Evolutionary conservation across 2,113 vertebrate species (phyloP).

Genomic region (Corvus hawaiiensis): DNA sequence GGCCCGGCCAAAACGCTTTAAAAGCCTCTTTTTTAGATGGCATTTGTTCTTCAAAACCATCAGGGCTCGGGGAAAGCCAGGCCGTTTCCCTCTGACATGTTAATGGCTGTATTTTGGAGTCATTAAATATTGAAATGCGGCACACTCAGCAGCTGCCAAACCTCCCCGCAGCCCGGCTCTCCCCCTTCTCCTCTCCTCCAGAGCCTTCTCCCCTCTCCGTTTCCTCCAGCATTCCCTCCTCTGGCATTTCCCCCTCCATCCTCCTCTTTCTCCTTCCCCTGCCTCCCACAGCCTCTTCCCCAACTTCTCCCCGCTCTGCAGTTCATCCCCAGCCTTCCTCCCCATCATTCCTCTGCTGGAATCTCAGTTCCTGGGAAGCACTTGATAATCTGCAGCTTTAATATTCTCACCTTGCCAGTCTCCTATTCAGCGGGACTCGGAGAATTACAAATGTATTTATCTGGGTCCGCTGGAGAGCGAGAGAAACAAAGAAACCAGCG

Average conservation of each 20-base stretch:
- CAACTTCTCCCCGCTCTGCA: background rate
- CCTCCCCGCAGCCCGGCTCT: background rate
- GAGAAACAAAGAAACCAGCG: slow-evolving; percentile 59
- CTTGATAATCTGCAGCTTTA: slow-evolving; percentile 18
- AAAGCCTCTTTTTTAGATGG: slow-evolving; percentile 9
- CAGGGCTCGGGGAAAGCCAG: slow-evolving; percentile 31
- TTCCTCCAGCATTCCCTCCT: background rate
- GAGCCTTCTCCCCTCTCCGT: background rate
- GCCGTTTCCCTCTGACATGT: slow-evolving; percentile 57
- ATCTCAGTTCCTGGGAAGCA: background rate
- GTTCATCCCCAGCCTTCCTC: background rate
- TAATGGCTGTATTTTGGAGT: slow-evolving; percentile 65
- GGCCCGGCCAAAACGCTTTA: background rate
- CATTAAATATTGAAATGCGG: slow-evolving; percentile 67
- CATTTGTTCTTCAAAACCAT: slow-evolving; percentile 49
- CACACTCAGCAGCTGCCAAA: slow-evolving; percentile 55
- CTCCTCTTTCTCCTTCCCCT: background rate
- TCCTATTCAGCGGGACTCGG: background rate
- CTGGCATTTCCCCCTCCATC: background rate
- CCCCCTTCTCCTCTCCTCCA: background rate
- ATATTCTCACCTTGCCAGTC: slow-evolving; percentile 34
- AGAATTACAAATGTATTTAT: slow-evolving; percentile 41
- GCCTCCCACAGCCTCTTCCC: background rate
- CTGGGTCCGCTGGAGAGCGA: slow-evolving; percentile 26
- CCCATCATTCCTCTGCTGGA: background rate